Base-by-base conservation (phyloP, 2,888 invertebrate genomes). In the Conistra vaccinii region DNA sequence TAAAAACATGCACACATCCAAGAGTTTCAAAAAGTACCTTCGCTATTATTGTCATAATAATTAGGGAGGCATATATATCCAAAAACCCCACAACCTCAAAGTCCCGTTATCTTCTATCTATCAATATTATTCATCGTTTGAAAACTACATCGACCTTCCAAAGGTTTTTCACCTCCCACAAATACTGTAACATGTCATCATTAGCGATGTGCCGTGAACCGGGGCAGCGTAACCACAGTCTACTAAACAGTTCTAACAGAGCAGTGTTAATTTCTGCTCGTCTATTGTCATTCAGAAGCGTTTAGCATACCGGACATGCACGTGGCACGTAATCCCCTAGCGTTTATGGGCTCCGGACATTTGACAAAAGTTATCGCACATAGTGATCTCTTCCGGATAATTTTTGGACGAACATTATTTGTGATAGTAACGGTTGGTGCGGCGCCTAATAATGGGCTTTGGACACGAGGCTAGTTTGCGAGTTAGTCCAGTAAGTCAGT, bases 191-290 rank as follows among this genome's bases (percentile, higher is more conserved):
- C n/a, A 63, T 67, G 80, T 68, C 14, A 72, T 45, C 62, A 63
- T 55, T 84, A 82, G 62, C 72, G n/a, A 0, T n/a, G 42, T 26
- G 58, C 45, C 29, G 81, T 72, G 69, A 84, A 84, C 72, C 63
- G 63, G 45, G 51, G 48, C 73, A 35, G n/a, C 39, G 12, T 55
- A 20, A 66, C 55, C 45, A 29, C 42, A 75, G 5, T 32, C 39
- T 29, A 61, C 80, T 72, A 53, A 67, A 53, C 66, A 45, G 12
- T 51, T 72, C 35, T 70, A 67, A 80, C 72, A 58, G 20, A 32
- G 6, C 14, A 9, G 68, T 82, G 81, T 73, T 72, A 84, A 84
- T 84, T 81, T 26, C 58, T 63, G n/a, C 35, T 48, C 0, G 26
- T n/a, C 35, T 84, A 68, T 70, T 73, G 68, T 10, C 72, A 74